Base-by-base conservation (phyloP, 2,797 vertebrate species). In the Falco novaeseelandiae region DNA sequence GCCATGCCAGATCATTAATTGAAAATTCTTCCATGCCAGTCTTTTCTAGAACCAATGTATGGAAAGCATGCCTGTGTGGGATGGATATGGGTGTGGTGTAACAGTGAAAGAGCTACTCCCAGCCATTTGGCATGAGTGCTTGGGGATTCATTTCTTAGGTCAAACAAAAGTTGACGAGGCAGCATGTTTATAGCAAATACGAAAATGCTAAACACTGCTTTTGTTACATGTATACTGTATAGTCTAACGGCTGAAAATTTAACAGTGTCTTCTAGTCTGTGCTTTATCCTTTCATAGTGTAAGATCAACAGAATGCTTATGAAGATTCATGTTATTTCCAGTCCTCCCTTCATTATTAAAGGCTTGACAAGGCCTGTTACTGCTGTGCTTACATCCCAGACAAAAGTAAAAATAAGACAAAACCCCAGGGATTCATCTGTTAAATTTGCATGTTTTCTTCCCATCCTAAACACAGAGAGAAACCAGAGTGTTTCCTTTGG, bases 1-100 rank as follows among this genome's bases (percentile, higher is more conserved):
- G 89, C 38, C 14, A 4, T 65, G 77, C 57, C 89, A 82, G 91
- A 62, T 84, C 87, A 80, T 96, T 91, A 85, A 86, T 79, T 94
- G 70, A 5, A 40, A 38, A 93, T 76, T 87, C 62, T 66, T 95
- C 57, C 10, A 44, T 96, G 94, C 93, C 91, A 78, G 55, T 90
- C 88, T 94, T 57, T 65, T 85, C 61, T 85, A 79, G 81, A 97
- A 93, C 76, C 90, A 73, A 23, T 80, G 61, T 83, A 46, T 73
- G 97, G 97, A 97, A 85, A 96, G 87, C 48, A 38, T 90, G 94
- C 87, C 94, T 38, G 93, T 92, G 96, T 95, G 91, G 96, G 96
- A 66, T 96, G 94, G 91, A 2, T 17, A 46, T 93, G 98, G 97
- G 98, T 97, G 98, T 98, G 98, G 97, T 98, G 81, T 86, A 83